A percentile compares a stretch with the other conserved stretches of the same genome.
Conservation (phyloP, 2,113 vertebrate genomes). For the Dinomys branickii region DNA sequence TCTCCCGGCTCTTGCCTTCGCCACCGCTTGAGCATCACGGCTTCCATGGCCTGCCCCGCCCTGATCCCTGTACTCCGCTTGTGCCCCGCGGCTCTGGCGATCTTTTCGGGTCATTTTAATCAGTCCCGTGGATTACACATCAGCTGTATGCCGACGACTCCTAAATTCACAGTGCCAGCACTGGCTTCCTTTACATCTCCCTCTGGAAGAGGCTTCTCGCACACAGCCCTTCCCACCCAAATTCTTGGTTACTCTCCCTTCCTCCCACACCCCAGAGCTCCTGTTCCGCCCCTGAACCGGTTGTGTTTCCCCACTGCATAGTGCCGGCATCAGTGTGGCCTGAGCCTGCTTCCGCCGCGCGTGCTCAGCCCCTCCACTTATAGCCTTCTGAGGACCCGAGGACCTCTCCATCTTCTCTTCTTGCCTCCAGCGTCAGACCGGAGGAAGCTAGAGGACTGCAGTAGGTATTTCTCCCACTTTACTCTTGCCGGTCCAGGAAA, state of each 20-base stretch:
- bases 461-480: not conserved
- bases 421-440: not conserved
- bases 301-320: not conserved
- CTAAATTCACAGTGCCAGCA: not conserved
- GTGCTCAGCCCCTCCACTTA: not conserved
- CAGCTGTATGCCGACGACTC: not conserved
- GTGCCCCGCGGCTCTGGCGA: not conserved
- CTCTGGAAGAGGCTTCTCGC: not conserved
- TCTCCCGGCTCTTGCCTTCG: not conserved
- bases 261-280: not conserved
- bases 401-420: not conserved
- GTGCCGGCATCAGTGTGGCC: not conserved
- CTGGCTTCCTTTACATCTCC: not conserved
- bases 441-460: not conserved
- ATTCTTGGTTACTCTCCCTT: not conserved
- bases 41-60: not conserved
- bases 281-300: not conserved
- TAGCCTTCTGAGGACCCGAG: not conserved
- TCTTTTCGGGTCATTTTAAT: not conserved
- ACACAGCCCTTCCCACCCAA: not conserved
- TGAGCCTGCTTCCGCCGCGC: not conserved
- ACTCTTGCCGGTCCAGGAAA: not conserved
- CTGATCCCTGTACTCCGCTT: not conserved
- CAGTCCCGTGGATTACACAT: not conserved
- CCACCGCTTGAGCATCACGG: no score